Evolutionary conservation across 1,140 invertebrate genomes (phyloP).

Genomic region (Arctopsyche grandis): DNA sequence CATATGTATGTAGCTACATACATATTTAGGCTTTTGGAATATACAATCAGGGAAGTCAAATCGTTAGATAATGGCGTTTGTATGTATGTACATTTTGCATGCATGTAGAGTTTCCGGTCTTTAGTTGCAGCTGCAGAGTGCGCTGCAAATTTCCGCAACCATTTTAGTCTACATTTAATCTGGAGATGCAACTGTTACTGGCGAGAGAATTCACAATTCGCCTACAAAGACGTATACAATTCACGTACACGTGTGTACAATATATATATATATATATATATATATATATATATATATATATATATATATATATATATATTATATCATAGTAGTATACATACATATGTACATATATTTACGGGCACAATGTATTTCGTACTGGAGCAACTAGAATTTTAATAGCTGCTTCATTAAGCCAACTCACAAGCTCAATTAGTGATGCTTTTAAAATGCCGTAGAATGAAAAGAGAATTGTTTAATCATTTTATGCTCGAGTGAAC

Average conservation of each 20-base stretch:
- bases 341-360: background rate
- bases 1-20: too few species aligned
- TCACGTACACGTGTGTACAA: too few species aligned
- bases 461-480: too few species aligned
- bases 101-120: background rate
- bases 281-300: too few species aligned
- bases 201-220: background rate
- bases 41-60: background rate
- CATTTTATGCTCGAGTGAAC: too few species aligned
- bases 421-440: background rate
- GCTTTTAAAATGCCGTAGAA: background rate
- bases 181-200: constrained; percentile 10
- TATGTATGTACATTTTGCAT: too few species aligned
- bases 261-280: too few species aligned
- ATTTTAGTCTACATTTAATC: constrained; percentile 2
- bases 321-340: background rate
- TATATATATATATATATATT: too few species aligned
- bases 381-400: background rate
- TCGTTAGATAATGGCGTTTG: constrained; percentile 1
- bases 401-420: background rate
- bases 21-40: background rate
- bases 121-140: background rate
- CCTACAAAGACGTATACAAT: background rate
- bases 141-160: constrained; percentile 14
- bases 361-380: constrained; percentile 3